phyloP scores from a whole-genome alignment of 2,888 invertebrate genomes.

The Hyposoter dolosus region DNA sequence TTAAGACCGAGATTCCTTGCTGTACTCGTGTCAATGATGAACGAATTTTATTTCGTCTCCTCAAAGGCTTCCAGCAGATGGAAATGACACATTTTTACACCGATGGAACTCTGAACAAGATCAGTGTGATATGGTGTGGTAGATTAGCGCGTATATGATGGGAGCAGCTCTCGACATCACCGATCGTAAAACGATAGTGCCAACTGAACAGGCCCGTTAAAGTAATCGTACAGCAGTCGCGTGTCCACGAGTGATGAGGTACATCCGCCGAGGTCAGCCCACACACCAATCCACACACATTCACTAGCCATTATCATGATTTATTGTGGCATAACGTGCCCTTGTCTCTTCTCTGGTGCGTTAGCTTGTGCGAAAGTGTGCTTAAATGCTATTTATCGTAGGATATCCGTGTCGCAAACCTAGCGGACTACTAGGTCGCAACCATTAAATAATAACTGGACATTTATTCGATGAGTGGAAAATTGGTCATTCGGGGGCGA shows the following conservation, averaged over 20 bases:
- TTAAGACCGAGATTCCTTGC: slow-evolving; percentile 11
- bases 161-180: slow-evolving; percentile 34
- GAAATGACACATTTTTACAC: neutral
- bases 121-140: slow-evolving; percentile 11
- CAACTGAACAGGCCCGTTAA: slow-evolving; percentile 74
- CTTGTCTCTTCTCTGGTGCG: slow-evolving; percentile 34
- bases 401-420: slow-evolving; percentile 35
- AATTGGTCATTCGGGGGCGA: neutral
- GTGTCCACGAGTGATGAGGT: slow-evolving; percentile 71
- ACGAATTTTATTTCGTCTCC: neutral
- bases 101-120: slow-evolving; percentile 36
- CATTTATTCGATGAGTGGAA: slow-evolving; percentile 23
- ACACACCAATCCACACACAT: slow-evolving; percentile 44
- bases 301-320: slow-evolving; percentile 52
- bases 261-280: slow-evolving; percentile 70
- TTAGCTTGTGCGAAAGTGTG: slow-evolving; percentile 37
- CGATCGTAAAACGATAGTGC: slow-evolving; percentile 70
- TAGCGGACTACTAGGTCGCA: slow-evolving; percentile 31
- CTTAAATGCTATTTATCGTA: slow-evolving; percentile 55
- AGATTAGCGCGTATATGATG: slow-evolving; percentile 53
- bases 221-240: slow-evolving; percentile 71
- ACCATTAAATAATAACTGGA: slow-evolving; percentile 27
- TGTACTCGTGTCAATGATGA: neutral
- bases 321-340: slow-evolving; percentile 59
- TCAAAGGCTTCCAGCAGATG: neutral